phyloP scores from a whole-genome alignment of 2,113 vertebrate genomes.

The Lepus timidus region DNA sequence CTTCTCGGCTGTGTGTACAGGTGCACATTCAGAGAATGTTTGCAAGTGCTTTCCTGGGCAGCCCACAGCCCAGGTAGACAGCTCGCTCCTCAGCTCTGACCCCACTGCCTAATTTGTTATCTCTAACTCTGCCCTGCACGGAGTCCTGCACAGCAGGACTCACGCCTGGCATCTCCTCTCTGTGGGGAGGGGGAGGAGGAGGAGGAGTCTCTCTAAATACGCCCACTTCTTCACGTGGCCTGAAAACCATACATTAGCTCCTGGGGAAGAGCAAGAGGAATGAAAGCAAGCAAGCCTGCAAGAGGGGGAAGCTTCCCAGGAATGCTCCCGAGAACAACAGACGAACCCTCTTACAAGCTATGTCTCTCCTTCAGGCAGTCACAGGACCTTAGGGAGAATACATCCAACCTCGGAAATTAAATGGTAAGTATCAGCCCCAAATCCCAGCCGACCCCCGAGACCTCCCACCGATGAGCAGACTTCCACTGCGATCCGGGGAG shows the following conservation, averaged over 20 bases:
- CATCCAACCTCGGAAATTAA: neutral
- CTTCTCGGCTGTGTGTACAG: neutral
- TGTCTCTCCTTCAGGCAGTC: neutral
- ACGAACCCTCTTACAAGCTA: neutral
- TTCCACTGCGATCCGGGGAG: neutral
- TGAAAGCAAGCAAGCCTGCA: neutral
- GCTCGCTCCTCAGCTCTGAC: neutral
- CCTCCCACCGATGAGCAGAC: too few species aligned
- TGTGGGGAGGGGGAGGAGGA: neutral
- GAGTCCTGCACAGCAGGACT: neutral
- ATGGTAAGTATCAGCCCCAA: neutral
- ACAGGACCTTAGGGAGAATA: neutral
- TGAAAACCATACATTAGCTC: neutral
- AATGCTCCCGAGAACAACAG: neutral
- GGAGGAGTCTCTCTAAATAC: neutral
- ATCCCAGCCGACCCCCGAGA: neutral
- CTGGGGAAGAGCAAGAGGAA: neutral
- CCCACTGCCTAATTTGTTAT: neutral
- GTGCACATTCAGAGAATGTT: rapidly evolving
- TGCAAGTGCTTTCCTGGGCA: neutral
- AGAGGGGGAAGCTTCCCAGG: neutral
- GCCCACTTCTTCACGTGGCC: neutral
- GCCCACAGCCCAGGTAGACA: neutral
- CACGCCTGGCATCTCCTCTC: rapidly evolving
- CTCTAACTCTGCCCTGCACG: neutral